phyloP scores from a whole-genome alignment of 1,140 invertebrate species.

The Drosophila mayri region DNA sequence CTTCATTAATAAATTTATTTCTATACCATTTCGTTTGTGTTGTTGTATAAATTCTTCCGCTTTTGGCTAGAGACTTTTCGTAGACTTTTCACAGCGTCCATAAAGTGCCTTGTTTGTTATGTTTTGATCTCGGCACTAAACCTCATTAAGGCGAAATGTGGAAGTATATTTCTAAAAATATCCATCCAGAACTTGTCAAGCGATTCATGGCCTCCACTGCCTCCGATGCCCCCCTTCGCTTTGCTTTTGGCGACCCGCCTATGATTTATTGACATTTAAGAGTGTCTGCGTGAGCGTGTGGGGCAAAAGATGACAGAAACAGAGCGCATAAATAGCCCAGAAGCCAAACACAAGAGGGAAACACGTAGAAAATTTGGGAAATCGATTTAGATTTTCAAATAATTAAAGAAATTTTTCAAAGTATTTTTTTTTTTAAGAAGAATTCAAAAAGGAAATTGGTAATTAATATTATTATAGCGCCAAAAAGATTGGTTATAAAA shows the following conservation, averaged over 20 bases:
- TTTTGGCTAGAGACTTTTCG: constrained; percentile 13
- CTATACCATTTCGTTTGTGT: background rate
- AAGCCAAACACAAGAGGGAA: constrained; percentile 27
- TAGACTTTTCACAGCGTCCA: constrained; percentile 39
- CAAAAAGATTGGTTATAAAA: background rate
- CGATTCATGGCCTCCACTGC: constrained; percentile 16
- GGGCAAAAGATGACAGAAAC: constrained; percentile 44
- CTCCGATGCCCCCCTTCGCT: background rate
- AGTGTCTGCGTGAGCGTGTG: constrained; percentile 51
- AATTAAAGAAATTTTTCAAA: background rate
- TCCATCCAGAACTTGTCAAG: constrained; percentile 42
- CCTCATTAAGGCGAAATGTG: constrained; percentile 60
- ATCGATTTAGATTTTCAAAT: constrained; percentile 7
- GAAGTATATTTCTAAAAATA: constrained; percentile 56
- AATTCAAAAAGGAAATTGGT: background rate
- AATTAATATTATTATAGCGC: background rate
- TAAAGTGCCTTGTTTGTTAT: constrained; percentile 55
- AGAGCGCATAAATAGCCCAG: constrained; percentile 49
- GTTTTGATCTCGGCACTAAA: constrained; percentile 67
- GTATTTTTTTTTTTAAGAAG: background rate
- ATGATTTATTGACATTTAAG: constrained; percentile 81
- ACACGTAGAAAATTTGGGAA: constrained; percentile 7
- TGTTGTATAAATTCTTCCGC: constrained; percentile 12
- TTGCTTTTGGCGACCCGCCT: constrained; percentile 28
- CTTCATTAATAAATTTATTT: constrained; percentile 46